Conservation (phyloP, 1,140 invertebrate species). For the Drosophila albomicans region DNA sequence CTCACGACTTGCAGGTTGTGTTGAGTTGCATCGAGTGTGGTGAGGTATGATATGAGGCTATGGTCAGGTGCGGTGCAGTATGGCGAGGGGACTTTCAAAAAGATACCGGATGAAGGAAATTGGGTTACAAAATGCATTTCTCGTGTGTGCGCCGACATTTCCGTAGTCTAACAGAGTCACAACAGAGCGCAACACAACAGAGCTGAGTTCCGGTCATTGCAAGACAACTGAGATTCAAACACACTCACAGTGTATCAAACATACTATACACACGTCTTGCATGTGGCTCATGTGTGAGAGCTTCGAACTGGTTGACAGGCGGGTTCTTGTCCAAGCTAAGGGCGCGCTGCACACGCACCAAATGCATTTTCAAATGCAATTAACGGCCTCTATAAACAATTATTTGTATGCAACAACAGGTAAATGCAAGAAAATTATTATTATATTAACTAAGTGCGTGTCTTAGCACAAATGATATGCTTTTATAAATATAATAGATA, state of each 20-base stretch:
- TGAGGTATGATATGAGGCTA: background rate
- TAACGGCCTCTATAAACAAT: background rate
- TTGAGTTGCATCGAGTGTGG: conserved; percentile 1
- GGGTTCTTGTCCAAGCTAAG: conserved; percentile 72
- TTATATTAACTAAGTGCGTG: too few species aligned
- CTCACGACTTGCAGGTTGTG: conserved; percentile 25
- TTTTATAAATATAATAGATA: too few species aligned
- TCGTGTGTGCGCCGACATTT: conserved; percentile 63
- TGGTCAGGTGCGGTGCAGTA: conserved; percentile 9
- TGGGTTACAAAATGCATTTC: conserved; percentile 80
- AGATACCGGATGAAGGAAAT: conserved; percentile 77
- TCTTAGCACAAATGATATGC: too few species aligned
- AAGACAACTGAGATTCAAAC: conserved; percentile 21
- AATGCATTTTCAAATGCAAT: conserved; percentile 67
- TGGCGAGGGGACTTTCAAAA: conserved; percentile 49
- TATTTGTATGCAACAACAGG: background rate
- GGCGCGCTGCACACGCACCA: conserved; percentile 41
- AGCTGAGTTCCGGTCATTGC: conserved; percentile 13
- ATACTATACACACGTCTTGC: conserved; percentile 41
- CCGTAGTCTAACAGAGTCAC: conserved; percentile 72
- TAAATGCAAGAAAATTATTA: too few species aligned
- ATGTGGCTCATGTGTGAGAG: conserved; percentile 53
- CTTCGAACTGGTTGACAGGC: conserved; percentile 48
- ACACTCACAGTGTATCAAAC: conserved; percentile 29
- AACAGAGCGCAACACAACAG: conserved; percentile 53